These are phyloP conservation scores for Epinephelus lanceolatus DNA, from an alignment of 2,113 vertebrate species.

Conservation along the genomic window DNA sequence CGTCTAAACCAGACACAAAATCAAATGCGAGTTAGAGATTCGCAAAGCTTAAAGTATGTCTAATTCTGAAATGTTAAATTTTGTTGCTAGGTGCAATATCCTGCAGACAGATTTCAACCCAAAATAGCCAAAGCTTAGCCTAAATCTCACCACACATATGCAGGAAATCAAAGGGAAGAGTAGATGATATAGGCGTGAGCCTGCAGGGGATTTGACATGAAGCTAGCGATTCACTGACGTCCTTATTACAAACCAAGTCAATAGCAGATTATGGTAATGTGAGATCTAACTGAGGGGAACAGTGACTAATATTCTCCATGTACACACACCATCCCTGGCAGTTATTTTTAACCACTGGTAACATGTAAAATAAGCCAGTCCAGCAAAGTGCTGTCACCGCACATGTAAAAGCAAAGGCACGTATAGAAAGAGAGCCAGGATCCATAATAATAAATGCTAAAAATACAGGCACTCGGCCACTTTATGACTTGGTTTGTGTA, in stretches of 20 bases:
- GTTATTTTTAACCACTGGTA: constrained; percentile 72
- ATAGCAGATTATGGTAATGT: constrained; percentile 83
- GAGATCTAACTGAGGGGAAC: constrained; percentile 70
- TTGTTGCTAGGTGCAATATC: constrained; percentile 13
- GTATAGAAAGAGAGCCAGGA: background rate
- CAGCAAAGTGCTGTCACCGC: constrained; percentile 6
- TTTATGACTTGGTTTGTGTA: background rate
- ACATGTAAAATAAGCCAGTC: constrained; percentile 47
- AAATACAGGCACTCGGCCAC: background rate
- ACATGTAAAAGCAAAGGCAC: constrained; percentile 33
- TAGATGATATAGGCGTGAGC: constrained; percentile 65
- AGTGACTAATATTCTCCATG: constrained; percentile 75
- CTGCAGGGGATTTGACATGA: constrained; percentile 74
- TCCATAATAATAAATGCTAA: background rate
- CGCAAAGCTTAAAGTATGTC: background rate
- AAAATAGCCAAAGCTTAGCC: constrained; percentile 58
- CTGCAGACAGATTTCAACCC: constrained; percentile 4
- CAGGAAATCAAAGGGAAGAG: constrained; percentile 69
- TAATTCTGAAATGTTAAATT: constrained; percentile 15
- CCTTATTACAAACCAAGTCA: constrained; percentile 79
- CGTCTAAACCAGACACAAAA: constrained; percentile 48
- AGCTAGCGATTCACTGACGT: constrained; percentile 70
- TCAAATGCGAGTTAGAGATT: constrained; percentile 41
- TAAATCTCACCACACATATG: constrained; percentile 51
- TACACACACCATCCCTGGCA: constrained; percentile 63